A percentile compares a stretch with the other conserved stretches of the same genome.
These are phyloP conservation scores for Portevinia maculata DNA, from an alignment of 2,888 invertebrate genomes.

Conservation along the genomic window DNA sequence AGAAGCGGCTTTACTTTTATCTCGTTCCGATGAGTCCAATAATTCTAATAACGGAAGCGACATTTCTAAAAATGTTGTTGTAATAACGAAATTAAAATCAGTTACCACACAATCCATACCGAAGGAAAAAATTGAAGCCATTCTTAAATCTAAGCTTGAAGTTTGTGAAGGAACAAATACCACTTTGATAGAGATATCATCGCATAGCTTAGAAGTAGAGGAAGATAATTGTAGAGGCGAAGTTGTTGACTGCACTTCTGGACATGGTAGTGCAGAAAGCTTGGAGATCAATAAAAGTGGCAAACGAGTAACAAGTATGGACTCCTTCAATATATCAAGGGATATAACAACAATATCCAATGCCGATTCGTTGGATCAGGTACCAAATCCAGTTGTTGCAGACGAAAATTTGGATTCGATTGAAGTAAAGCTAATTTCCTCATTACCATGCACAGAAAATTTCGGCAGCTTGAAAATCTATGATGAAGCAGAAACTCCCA, in stretches of 20 bases:
- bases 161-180: slow-evolving; percentile 80
- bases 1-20: slow-evolving; percentile 90
- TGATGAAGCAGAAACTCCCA: too few species aligned
- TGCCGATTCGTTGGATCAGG: slow-evolving; percentile 81
- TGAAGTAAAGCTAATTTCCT: slow-evolving; percentile 79
- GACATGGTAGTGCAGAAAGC: slow-evolving; percentile 87
- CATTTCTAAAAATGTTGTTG: slow-evolving; percentile 75
- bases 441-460: slow-evolving; percentile 76
- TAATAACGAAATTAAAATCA: slow-evolving; percentile 77
- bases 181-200: slow-evolving; percentile 85
- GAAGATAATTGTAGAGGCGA: slow-evolving; percentile 33
- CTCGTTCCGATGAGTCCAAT: slow-evolving; percentile 83
- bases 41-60: slow-evolving; percentile 80
- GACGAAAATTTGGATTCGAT: slow-evolving; percentile 82
- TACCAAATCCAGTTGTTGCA: slow-evolving; percentile 78
- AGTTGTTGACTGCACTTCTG: slow-evolving; percentile 82
- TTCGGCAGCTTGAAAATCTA: too few species aligned
- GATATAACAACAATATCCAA: slow-evolving; percentile 81
- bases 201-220: slow-evolving; percentile 85
- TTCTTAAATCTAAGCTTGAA: slow-evolving; percentile 82
- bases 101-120: slow-evolving; percentile 78
- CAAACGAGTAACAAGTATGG: slow-evolving; percentile 85
- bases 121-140: slow-evolving; percentile 78
- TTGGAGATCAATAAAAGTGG: slow-evolving; percentile 86
- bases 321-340: slow-evolving; percentile 83